Evolutionary conservation across 2,113 vertebrate genomes (phyloP).

Genomic region (Lasiurus borealis): DNA sequence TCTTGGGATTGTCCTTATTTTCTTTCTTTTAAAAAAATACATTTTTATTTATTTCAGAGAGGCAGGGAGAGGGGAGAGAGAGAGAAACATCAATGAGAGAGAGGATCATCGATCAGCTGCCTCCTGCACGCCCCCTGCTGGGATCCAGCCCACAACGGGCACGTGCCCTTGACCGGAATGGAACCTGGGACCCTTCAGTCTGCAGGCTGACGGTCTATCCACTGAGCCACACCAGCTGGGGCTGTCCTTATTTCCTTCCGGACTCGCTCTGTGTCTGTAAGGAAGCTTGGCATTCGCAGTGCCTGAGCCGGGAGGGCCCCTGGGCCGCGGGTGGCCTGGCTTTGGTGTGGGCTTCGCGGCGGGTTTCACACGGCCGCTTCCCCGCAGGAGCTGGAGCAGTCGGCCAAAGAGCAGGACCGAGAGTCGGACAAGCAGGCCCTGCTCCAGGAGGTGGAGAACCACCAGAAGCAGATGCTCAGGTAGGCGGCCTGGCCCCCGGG

Average conservation of each 20-base stretch:
- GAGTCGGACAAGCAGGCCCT: conserved; percentile 94
- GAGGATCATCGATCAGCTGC: too few species aligned
- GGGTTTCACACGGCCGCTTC: conserved; percentile 51
- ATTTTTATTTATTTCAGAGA: too few species aligned
- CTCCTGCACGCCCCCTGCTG: too few species aligned
- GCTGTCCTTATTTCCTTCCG: neutral
- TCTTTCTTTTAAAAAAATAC: too few species aligned
- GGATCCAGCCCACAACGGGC: too few species aligned
- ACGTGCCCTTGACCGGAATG: too few species aligned
- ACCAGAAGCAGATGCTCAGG: conserved; percentile 98
- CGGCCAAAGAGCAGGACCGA: conserved; percentile 96
- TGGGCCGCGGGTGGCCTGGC: neutral
- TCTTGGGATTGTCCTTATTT: neutral
- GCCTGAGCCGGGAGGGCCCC: too few species aligned
- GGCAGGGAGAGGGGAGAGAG: too few species aligned
- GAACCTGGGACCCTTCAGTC: too few species aligned
- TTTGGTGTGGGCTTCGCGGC: neutral
- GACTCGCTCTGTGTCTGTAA: neutral
- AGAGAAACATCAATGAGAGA: too few species aligned
- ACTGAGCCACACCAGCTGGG: too few species aligned
- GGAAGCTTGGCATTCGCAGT: neutral
- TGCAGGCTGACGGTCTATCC: too few species aligned
- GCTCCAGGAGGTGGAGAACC: conserved; percentile 92
- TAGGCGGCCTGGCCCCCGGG: conserved; percentile 75
- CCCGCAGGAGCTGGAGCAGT: conserved; percentile 94